phyloP scores from a whole-genome alignment of 2,113 vertebrate genomes.

The Turnix velox region DNA sequence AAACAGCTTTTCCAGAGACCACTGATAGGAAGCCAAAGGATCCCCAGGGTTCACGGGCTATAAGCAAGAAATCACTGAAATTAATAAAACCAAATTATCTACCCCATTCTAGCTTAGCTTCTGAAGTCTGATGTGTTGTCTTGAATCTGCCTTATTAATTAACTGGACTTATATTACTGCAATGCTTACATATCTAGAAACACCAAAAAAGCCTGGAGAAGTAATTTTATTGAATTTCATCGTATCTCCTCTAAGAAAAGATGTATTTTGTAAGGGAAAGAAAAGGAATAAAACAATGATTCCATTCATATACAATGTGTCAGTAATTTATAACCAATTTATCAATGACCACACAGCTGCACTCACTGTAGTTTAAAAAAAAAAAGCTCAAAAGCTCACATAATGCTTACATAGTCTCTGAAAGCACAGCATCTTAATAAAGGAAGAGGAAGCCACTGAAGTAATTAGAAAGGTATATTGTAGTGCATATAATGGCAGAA shows the following conservation, averaged over 20 bases:
- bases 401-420: slow-evolving; percentile 64
- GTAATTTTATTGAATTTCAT: neutral
- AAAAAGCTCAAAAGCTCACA: slow-evolving; percentile 35
- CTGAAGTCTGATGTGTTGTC: neutral
- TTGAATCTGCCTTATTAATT: neutral
- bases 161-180: neutral
- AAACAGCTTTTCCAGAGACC: neutral
- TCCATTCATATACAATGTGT: slow-evolving; percentile 50
- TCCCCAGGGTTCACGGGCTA: neutral
- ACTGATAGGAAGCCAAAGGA: neutral
- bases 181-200: neutral
- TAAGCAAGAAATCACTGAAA: neutral
- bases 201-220: neutral
- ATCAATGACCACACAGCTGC: slow-evolving; percentile 75
- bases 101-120: neutral
- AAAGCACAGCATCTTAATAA: slow-evolving; percentile 54
- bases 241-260: neutral
- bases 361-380: slow-evolving; percentile 14
- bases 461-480: slow-evolving; percentile 79
- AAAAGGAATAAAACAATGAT: slow-evolving; percentile 29
- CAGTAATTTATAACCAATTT: slow-evolving; percentile 72
- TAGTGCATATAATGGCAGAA: slow-evolving; percentile 68
- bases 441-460: slow-evolving; percentile 68
- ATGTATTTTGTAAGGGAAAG: neutral
- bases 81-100: neutral